A percentile compares a stretch with the other conserved stretches of the same genome.
Evolutionary conservation across 1,140 invertebrate species (phyloP).

Genomic region (Drosophila willistoni): DNA sequence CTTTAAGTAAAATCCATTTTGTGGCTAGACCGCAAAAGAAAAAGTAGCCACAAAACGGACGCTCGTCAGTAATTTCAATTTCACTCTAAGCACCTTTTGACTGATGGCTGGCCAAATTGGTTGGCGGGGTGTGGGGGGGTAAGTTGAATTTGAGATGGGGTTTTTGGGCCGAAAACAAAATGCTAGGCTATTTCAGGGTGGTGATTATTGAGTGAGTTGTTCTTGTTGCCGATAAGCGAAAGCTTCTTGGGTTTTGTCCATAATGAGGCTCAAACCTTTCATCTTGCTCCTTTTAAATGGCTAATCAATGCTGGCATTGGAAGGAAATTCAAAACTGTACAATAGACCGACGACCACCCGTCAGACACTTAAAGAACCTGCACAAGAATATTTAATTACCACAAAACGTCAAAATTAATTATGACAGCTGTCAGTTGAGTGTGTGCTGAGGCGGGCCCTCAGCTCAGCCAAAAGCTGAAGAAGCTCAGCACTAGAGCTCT

Average conservation of each 20-base stretch:
- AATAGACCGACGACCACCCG: conserved; percentile 30
- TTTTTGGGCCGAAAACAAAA: neutral
- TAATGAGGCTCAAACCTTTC: conserved; percentile 49
- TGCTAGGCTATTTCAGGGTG: conserved; percentile 29
- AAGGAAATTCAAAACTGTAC: conserved; percentile 64
- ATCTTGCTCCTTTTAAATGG: conserved; percentile 42
- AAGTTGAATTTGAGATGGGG: neutral
- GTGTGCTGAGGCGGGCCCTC: conserved; percentile 43
- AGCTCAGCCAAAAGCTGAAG: too few relatives aligned
- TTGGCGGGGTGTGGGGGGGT: neutral
- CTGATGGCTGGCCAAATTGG: conserved; percentile 39
- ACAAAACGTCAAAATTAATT: conserved; percentile 75
- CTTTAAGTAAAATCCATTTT: conserved; percentile 62
- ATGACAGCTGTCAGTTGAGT: conserved; percentile 78
- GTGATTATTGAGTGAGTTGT: conserved; percentile 56
- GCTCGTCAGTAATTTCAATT: conserved; percentile 72
- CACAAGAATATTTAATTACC: conserved; percentile 76
- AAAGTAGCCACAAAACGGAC: conserved; percentile 62
- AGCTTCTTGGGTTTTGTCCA: neutral
- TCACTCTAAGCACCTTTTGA: conserved; percentile 58
- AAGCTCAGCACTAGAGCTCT: conserved; percentile 24
- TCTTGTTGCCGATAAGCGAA: conserved; percentile 50
- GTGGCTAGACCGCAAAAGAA: conserved; percentile 39
- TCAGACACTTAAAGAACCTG: conserved; percentile 61
- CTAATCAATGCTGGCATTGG: conserved; percentile 73